Evolutionary conservation across 2,797 vertebrate genomes (phyloP).

Genomic region (Capromys pilorides): DNA sequence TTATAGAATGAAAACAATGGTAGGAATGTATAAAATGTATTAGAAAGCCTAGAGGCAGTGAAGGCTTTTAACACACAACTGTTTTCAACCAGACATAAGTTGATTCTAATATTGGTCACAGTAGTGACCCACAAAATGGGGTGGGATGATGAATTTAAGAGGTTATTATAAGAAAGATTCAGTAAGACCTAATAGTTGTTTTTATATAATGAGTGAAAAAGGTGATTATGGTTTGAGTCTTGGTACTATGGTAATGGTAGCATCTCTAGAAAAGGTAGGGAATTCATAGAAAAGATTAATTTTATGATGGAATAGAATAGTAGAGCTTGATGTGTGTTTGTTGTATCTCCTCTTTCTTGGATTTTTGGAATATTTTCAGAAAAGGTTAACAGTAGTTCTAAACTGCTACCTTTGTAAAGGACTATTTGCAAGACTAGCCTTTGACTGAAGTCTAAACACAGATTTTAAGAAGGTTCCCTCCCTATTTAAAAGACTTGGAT

Average conservation of each 20-base stretch:
- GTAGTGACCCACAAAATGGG: background rate
- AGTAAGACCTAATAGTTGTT: background rate
- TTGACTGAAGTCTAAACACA: slow-evolving; percentile 30
- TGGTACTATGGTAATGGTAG: background rate
- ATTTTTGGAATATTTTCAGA: slow-evolving; percentile 53
- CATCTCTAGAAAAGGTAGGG: background rate
- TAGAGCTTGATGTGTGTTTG: slow-evolving; percentile 2
- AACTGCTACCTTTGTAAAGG: slow-evolving; percentile 5
- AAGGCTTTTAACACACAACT: slow-evolving; percentile 27
- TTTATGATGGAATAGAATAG: background rate
- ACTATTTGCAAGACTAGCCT: background rate
- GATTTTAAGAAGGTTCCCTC: slow-evolving; percentile 40
- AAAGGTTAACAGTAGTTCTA: slow-evolving; percentile 16
- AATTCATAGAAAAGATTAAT: slow-evolving; percentile 33
- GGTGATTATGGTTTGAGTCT: slow-evolving; percentile 3
- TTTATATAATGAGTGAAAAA: background rate
- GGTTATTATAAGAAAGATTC: background rate
- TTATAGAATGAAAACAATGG: slow-evolving; percentile 33
- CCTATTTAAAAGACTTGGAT: background rate
- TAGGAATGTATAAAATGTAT: background rate
- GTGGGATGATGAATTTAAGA: slow-evolving; percentile 16
- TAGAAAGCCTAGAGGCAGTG: background rate
- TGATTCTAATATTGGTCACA: slow-evolving; percentile 5
- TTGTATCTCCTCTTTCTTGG: slow-evolving; percentile 16
- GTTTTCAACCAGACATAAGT: background rate